Base-by-base conservation (phyloP, 1,140 invertebrate genomes). In the Danaus melanippus region DNA sequence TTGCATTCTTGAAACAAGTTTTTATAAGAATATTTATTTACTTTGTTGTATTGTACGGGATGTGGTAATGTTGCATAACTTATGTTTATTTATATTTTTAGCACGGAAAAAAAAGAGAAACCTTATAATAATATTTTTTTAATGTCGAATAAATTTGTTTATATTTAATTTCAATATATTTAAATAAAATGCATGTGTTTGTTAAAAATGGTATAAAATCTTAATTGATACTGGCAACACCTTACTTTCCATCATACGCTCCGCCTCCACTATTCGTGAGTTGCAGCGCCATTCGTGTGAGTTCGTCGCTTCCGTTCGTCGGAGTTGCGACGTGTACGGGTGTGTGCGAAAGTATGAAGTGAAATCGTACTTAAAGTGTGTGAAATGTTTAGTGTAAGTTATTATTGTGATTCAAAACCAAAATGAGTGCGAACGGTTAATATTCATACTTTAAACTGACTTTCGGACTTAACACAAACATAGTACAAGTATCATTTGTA, bases 271-370 rank as follows among this genome's bases (percentile, higher is more conserved):
- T 70, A 72, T 72, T 69, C 64, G 66, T 51, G 54, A 64, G 44
- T 54, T 53, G 62, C 55, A 62, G 66, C 67, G 74, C 62, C 60
- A 77, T 84, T 83, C 75, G 71, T 74, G 71, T 69, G 72, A 75
- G 78, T 83, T 79, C 72, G 79, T 86, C 79, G 80, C 73, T 81
- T 83, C 68, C 70, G 80, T 71, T 74, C 63, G 79, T 74, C 76
- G 79, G 74, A 73, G 67, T 63, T 71, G 81, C 79, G 81, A 82
- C 77, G 76, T 76, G 73, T 77, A 70, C 83, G 84, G 77, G 84
- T 83, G 84, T 84, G 85, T 85, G 82, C 76, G 76, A 81, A 81
- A 87, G 82, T 83, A 87, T 86, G 84, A 84, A 87, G 85, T 87
- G 84, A 86, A 86, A 87, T 84, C 78, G 75, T 81, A 84, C 77